Base-by-base conservation (phyloP, 2,888 invertebrate species). In the Drosophila nr. fundita region DNA sequence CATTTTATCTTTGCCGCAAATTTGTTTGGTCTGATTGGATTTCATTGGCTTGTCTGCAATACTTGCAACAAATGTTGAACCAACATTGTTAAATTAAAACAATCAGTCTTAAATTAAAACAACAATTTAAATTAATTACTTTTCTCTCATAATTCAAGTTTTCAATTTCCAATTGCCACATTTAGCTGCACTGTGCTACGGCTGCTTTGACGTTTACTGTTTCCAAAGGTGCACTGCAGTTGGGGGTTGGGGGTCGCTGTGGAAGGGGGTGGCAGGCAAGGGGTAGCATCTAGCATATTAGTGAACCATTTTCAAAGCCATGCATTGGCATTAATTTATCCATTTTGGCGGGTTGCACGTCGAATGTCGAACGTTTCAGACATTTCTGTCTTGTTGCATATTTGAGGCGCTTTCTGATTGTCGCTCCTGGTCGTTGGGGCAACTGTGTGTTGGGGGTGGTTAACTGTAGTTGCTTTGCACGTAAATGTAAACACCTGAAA, bases 311-410 rank as follows among this genome's bases (percentile, higher is more conserved):
- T 59, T 34, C n/a, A 13, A 36, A 32, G 64, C 42, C 45, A 55
- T 63, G 67, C 53, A 63, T 52, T 67, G 70, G 64, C 76, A 76
- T 68, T 76, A 68, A 78, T 79, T 78, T 64, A 74, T 40, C 68
- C 61, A 54, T 58, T 73, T 77, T 60, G 36, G 54, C 38, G 34
- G 72, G 42, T 75, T 57, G 13, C 30, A 71, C 42, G 29, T 29
- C n/a, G 29, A 61, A 58, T 68, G 49, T 32, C 8, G 58, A 77
- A 53, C 54, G 18, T 58, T 61, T 65, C 45, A 45, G 15, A 24
- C 15, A 24, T 45, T 45, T 24, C 15, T 66, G 55, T 75, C 73
- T 76, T 68, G 80, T 78, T 83, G 89, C 82, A 86, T 86, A 83
- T 86, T 86, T 78, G 55, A 78, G 72, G 68, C 68, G 78, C 38